Evolutionary conservation across 2,888 invertebrate species (phyloP).

Genomic region (Kryphioiulus occultus): DNA sequence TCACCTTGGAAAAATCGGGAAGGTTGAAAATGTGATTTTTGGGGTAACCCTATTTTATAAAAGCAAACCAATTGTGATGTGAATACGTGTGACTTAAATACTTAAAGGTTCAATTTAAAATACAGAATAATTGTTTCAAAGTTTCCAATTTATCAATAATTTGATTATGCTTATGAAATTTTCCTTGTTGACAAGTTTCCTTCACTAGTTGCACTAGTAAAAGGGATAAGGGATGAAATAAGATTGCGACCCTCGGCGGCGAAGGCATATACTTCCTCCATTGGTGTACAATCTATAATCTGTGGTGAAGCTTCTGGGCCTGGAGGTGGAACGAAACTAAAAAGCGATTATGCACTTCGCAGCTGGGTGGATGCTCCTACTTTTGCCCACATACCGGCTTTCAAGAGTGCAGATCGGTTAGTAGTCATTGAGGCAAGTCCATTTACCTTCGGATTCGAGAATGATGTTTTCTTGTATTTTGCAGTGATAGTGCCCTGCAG

Average conservation of each 20-base stretch:
- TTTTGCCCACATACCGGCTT: constrained; percentile 6
- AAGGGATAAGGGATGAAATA: constrained; percentile 54
- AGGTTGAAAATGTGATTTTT: no score
- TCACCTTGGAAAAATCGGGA: no score
- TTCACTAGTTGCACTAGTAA: constrained; percentile 54
- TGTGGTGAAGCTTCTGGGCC: not conserved
- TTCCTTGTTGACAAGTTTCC: constrained; percentile 18
- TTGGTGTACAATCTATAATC: not conserved
- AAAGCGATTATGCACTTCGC: constrained; percentile 46
- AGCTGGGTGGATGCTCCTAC: constrained; percentile 44
- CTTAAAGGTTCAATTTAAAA: no score
- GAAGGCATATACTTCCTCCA: constrained; percentile 49
- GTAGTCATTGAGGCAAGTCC: not conserved
- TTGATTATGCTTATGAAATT: no score
- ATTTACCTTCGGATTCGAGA: not conserved
- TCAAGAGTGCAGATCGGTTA: constrained; percentile 48
- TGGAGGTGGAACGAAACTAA: not conserved
- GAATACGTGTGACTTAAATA: not conserved
- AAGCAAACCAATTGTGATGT: no score
- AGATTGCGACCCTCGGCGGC: constrained; percentile 46
- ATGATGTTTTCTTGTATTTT: constrained; percentile 42
- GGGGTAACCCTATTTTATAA: no score
- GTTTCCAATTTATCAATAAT: no score
- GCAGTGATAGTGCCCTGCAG: constrained; percentile 78
- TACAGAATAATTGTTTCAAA: no score